These are phyloP conservation scores for Pyxicephalus adspersus DNA, from an alignment of 2,113 vertebrate species.

Conservation along the genomic window DNA sequence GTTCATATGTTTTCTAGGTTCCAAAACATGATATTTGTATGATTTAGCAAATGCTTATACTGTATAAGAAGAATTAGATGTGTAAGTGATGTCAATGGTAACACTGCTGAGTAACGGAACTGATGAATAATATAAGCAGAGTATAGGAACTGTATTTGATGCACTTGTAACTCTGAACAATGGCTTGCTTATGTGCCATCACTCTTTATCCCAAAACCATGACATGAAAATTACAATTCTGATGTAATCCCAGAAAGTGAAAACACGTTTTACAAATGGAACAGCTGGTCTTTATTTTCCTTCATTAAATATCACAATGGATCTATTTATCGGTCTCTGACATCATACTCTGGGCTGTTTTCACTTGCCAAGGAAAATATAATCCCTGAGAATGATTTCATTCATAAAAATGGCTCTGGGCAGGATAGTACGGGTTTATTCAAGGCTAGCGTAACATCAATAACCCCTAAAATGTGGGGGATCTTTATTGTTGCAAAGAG, in stretches of 20 bases:
- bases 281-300: slow-evolving; percentile 36
- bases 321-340: slow-evolving; percentile 41
- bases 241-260: slow-evolving; percentile 27
- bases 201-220: not conserved
- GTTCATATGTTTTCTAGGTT: no score
- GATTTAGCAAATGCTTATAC: no score
- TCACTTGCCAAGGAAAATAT: slow-evolving; percentile 35
- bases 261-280: slow-evolving; percentile 27
- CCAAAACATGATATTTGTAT: no score
- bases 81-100: not conserved
- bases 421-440: not conserved
- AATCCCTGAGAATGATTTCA: slow-evolving; percentile 36
- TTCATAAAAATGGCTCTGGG: slow-evolving; percentile 10
- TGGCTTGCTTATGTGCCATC: not conserved
- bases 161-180: not conserved
- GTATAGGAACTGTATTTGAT: not conserved
- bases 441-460: not conserved
- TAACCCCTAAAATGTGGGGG: no score
- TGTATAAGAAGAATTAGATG: no score
- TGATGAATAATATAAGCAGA: not conserved
- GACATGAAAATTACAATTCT: slow-evolving; percentile 26
- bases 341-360: slow-evolving; percentile 35
- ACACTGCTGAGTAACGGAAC: not conserved
- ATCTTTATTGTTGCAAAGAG: no score
- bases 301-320: slow-evolving; percentile 15